These are phyloP conservation scores for Apodemus speciosus DNA, from an alignment of 2,113 vertebrate genomes.

Conservation along the genomic window DNA sequence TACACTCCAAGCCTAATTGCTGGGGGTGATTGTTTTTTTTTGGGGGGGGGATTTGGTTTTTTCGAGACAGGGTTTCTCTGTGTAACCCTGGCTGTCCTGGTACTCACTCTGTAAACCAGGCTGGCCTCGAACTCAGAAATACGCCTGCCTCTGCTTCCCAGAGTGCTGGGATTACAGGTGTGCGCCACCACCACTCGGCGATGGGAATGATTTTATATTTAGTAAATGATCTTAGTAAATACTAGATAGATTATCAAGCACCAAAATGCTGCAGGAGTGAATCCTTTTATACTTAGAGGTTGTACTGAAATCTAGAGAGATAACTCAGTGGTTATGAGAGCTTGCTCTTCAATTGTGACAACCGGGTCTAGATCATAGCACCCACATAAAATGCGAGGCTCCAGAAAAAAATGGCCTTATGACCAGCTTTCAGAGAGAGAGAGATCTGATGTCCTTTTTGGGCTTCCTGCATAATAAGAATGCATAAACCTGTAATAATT, in stretches of 20 bases:
- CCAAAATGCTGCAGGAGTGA: background rate
- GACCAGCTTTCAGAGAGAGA: background rate
- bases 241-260: background rate
- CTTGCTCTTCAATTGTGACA: background rate
- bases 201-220: conserved; percentile 14
- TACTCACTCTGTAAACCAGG: no score
- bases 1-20: background rate
- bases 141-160: no score
- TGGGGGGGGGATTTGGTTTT: no score
- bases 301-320: background rate
- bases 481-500: background rate
- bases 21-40: no score
- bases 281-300: background rate
- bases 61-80: no score
- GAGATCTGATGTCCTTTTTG: background rate
- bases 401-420: no score
- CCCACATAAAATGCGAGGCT: background rate
- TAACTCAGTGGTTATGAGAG: background rate
- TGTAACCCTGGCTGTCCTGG: no score
- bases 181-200: no score
- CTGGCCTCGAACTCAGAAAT: no score
- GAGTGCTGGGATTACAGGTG: no score
- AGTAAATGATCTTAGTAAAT: background rate
- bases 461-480: background rate
- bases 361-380: background rate